Base-by-base conservation (phyloP, 2,113 vertebrate species). In the Misgurnus mizolepis region DNA sequence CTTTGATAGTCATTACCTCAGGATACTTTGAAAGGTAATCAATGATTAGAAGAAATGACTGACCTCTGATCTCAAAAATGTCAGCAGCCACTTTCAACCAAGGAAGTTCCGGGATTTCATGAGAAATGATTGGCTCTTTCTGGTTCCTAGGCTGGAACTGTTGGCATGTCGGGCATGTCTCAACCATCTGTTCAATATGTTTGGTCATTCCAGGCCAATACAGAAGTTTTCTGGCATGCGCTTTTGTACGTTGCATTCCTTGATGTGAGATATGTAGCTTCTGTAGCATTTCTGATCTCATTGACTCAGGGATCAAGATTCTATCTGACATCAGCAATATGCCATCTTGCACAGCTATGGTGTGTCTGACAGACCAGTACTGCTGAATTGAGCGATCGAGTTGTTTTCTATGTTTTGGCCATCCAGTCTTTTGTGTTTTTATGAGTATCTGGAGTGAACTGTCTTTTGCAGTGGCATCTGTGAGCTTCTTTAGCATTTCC, bases 161-260 rank as follows among this genome's bases (percentile, higher is more conserved):
- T 27, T 81, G 49, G 18, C 61, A 80, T 12, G n/a, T 7, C 15
- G 43, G 15, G 18, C 47, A 74, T n/a, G 14, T 43, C 47, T 65
- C 34, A 12, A 80, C 27, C 79, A 73, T 67, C 12, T 56, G 10
- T n/a, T 67, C 62, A 0, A 74, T 75, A 18, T 80, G n/a, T 80
- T 22, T 60, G 14, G 43, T 62, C 47, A 78, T 78, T 43, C 79
- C 62, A 12, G 79, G 62, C 79, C 61, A 80, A 55, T 80, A 80
- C 65, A 45, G 3, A 27, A 8, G 10, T 10, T 65, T 73, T 41
- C 69, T 65, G 41, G 47, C 47, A 27, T 71, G 60, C 40, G 69
- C 78, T 53, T 73, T 80, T 15, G 39, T 65, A 3, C 34, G 0
- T 12, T 80, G 47, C 27, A 65, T 40, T 17, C 27, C 68, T 41